A percentile compares a stretch with the other conserved stretches of the same genome.
These are phyloP conservation scores for Drosophila parthenogenetica DNA, from an alignment of 2,888 invertebrate genomes.

Conservation along the genomic window DNA sequence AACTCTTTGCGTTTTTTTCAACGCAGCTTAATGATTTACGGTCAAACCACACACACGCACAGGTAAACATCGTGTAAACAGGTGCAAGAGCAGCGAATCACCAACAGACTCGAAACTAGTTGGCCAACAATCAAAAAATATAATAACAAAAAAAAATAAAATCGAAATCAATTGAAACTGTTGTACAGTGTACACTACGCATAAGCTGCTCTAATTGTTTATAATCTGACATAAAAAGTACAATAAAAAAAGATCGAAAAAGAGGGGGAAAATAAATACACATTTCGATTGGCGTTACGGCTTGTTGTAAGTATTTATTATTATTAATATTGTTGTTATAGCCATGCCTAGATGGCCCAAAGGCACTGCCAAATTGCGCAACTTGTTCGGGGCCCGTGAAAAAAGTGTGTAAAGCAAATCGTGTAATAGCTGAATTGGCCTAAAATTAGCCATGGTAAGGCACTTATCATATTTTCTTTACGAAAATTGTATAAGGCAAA, in stretches of 20 bases:
- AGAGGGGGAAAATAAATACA: constrained; percentile 1
- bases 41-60: constrained; percentile 35
- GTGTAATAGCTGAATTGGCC: constrained; percentile 19
- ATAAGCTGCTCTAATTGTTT: constrained; percentile 72
- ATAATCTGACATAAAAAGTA: constrained; percentile 48
- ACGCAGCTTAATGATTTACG: constrained; percentile 52
- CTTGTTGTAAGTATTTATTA: constrained; percentile 29
- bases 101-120: constrained; percentile 49
- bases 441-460: constrained; percentile 8
- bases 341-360: background rate
- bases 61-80: constrained; percentile 56
- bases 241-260: constrained; percentile 7
- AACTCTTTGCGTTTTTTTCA: constrained; percentile 39
- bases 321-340: constrained; percentile 32
- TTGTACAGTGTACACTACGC: constrained; percentile 41
- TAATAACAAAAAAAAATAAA: constrained; percentile 22
- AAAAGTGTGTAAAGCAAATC: constrained; percentile 1
- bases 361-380: constrained; percentile 9
- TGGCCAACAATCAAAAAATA: constrained; percentile 30
- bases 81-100: constrained; percentile 59
- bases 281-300: constrained; percentile 33
- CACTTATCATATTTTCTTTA: constrained; percentile 2
- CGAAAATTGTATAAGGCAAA: background rate
- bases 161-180: too few relatives aligned
- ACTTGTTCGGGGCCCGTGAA: background rate